Percentiles rank a stretch among this genome's conserved stretches.
Evolutionary conservation across 2,888 invertebrate species (phyloP).

Genomic region (Diogma glabrata): DNA sequence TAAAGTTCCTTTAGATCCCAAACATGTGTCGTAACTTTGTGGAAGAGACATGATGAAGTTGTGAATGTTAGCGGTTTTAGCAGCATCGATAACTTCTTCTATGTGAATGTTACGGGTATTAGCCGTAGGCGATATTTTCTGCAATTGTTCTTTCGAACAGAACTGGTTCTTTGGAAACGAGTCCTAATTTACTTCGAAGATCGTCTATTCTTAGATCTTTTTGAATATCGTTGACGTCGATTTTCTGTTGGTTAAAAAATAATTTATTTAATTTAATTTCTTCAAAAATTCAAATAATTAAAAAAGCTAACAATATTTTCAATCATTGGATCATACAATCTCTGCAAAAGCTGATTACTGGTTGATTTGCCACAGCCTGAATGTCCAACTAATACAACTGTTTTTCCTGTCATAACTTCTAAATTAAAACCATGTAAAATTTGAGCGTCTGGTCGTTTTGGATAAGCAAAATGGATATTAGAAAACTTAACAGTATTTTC

Average conservation of each 20-base stretch:
- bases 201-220: slow-evolving; percentile 50
- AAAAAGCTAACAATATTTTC: slow-evolving; percentile 43
- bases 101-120: slow-evolving; percentile 52
- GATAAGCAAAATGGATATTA: slow-evolving; percentile 67
- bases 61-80: slow-evolving; percentile 69
- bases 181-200: slow-evolving; percentile 61
- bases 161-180: slow-evolving; percentile 77
- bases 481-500: slow-evolving; percentile 47
- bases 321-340: slow-evolving; percentile 65
- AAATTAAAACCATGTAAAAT: slow-evolving; percentile 62
- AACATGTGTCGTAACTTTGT: slow-evolving; percentile 61
- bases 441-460: slow-evolving; percentile 60
- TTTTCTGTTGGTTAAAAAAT: slow-evolving; percentile 23
- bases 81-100: slow-evolving; percentile 61
- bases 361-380: slow-evolving; percentile 77
- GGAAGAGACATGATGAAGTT: slow-evolving; percentile 62
- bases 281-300: background rate
- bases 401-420: slow-evolving; percentile 54
- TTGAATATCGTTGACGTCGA: slow-evolving; percentile 45
- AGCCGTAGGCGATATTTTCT: slow-evolving; percentile 82
- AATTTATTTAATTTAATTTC: background rate
- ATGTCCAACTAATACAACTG: slow-evolving; percentile 61
- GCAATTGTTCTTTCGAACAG: slow-evolving; percentile 71
- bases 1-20: slow-evolving; percentile 67
- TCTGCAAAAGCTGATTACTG: slow-evolving; percentile 63